Base-by-base conservation (phyloP, 1,140 invertebrate genomes). In the Leptinotarsa defecta region DNA sequence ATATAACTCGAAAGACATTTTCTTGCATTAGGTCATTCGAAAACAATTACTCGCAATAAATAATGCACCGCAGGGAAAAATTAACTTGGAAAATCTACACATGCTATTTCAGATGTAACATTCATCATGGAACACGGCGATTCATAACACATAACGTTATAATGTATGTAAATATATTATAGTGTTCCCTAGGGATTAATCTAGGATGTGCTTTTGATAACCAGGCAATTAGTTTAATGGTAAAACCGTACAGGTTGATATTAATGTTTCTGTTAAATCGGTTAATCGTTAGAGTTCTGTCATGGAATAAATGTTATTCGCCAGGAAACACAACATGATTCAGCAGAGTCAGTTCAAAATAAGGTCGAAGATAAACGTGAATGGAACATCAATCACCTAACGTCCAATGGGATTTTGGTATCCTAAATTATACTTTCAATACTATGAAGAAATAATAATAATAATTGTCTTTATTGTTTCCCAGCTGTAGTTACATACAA, bases 151-250 rank as follows among this genome's bases (percentile, higher is more conserved):
- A 57, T 57, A 57, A 57, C 52, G 52, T 57, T 17, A 57, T 57
- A 57, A 57, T 57, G 52, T 57, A 57, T 57, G 27, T 65, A 65
- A 65, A 65, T 65, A 24, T 65, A 34, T 13, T 65, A 24, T 1
- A 65, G 64, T 65, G 20, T 34, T 34, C 64, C 22, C 64, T 65
- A 22, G 20, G 27, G 64, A 65, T 65, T 65, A 65, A 19, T 20
- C 64, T 24, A 34, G 64, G 64, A 65, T 34, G 64, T 65, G 20
- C 64, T 65, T 65, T 65, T 65, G 64, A 65, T 65, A 65, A 65
- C 64, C 20, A 34, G 22, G 64, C 64, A 65, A 65, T 65, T 65
- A 65, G 64, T 27, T 34, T 65, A 65, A 65, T 65, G 64, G 64
- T 11, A 17, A 65, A 34, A 65, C 64, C 64, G 64, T 24, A 65